Evolutionary conservation across 2,113 vertebrate species (phyloP).

Genomic region (Bungarus multicinctus): DNA sequence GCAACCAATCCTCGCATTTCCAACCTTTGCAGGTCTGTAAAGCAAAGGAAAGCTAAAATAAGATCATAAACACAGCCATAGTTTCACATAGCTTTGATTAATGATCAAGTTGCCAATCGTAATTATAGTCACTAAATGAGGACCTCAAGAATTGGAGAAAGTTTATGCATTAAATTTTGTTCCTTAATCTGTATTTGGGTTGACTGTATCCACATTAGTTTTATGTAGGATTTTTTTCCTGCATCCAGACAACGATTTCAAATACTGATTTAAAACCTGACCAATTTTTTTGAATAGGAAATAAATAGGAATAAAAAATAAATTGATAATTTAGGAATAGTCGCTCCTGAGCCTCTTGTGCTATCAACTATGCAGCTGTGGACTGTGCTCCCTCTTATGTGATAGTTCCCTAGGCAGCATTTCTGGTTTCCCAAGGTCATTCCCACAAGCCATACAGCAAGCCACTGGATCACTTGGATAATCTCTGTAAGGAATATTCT

Average conservation of each 20-base stretch:
- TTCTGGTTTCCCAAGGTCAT: not conserved
- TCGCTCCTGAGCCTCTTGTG: not conserved
- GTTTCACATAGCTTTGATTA: not conserved
- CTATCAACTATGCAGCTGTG: not conserved
- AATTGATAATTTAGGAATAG: not conserved
- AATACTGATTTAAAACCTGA: not conserved
- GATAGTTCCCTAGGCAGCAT: not conserved
- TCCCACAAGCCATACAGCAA: not conserved
- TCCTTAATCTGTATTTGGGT: not conserved
- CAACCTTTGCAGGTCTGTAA: not conserved
- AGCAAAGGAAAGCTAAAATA: not conserved
- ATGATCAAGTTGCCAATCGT: not conserved
- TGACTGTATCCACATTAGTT: not conserved
- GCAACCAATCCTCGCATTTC: not conserved
- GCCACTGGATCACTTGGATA: not conserved
- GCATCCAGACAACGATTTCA: not conserved
- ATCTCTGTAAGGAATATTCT: not conserved
- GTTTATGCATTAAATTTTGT: not conserved
- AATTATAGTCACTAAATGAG: not conserved
- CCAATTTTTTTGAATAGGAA: not conserved
- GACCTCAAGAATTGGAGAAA: not conserved
- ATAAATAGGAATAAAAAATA: not conserved
- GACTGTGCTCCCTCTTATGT: not conserved
- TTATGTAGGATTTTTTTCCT: not conserved
- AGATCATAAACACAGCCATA: not conserved